Evolutionary conservation across 2,113 vertebrate species (phyloP).

Genomic region (Eupsittula cactorum): DNA sequence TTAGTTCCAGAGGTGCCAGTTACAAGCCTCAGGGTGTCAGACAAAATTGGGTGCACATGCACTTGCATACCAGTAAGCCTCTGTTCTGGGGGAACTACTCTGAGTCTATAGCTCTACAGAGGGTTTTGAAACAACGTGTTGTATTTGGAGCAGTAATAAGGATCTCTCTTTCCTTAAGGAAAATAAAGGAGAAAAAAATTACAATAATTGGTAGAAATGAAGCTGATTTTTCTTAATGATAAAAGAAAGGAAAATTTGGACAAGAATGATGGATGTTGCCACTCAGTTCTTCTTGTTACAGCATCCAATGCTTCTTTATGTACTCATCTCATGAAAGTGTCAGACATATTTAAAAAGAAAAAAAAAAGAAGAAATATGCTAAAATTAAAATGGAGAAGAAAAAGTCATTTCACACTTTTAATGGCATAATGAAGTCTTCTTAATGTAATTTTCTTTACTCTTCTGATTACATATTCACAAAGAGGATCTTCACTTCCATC

Average conservation of each 20-base stretch:
- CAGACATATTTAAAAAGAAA: conserved; percentile 49
- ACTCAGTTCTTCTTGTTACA: conserved; percentile 63
- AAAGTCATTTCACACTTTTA: conserved; percentile 69
- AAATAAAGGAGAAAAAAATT: conserved; percentile 14
- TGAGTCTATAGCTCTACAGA: neutral
- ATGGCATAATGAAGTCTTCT: conserved; percentile 69
- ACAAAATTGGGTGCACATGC: neutral
- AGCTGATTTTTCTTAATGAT: conserved; percentile 68
- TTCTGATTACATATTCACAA: conserved; percentile 71
- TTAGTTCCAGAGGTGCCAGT: neutral
- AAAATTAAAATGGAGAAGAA: conserved; percentile 68
- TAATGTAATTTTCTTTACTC: conserved; percentile 72
- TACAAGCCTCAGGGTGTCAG: neutral
- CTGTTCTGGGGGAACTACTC: neutral
- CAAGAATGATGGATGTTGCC: conserved; percentile 53
- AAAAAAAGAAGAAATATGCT: conserved; percentile 46
- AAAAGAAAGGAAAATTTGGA: conserved; percentile 56
- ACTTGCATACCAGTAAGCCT: neutral
- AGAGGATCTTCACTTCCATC: conserved; percentile 69
- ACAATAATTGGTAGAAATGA: conserved; percentile 45
- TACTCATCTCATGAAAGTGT: conserved; percentile 18
- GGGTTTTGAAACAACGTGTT: neutral
- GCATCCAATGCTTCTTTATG: conserved; percentile 53
- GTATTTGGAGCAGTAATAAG: neutral
- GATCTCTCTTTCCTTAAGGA: neutral